Conservation (phyloP, 2,888 invertebrate species). For the Anodontia alba region DNA sequence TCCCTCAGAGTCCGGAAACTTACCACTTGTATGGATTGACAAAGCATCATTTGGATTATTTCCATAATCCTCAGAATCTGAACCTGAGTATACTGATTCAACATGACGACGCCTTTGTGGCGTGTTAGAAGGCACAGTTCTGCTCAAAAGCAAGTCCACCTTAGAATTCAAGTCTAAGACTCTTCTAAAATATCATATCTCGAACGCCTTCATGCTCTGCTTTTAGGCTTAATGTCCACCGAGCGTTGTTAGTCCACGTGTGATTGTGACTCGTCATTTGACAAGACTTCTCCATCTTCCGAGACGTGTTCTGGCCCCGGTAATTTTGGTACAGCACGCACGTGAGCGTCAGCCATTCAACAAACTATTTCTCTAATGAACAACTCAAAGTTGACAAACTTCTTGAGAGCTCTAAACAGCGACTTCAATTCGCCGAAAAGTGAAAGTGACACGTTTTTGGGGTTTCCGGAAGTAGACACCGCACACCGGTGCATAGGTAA, state of each 20-base stretch:
- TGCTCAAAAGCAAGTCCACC: too few species aligned
- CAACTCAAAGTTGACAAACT: not conserved
- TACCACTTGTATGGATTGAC: conserved; percentile 22
- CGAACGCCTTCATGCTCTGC: not conserved
- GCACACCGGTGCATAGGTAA: too few species aligned
- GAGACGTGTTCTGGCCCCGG: too few species aligned
- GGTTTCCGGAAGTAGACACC: too few species aligned
- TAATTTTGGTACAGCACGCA: not conserved
- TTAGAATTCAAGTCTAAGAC: not conserved
- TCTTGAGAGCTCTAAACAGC: not conserved
- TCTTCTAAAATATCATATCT: not conserved
- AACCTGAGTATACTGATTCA: not conserved
- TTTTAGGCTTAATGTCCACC: not conserved
- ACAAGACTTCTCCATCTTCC: not conserved
- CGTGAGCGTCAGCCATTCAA: not conserved
- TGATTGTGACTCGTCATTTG: too few species aligned
- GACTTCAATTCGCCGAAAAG: conserved; percentile 3
- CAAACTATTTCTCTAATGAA: not conserved
- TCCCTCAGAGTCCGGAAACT: too few species aligned
- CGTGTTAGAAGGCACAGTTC: not conserved
- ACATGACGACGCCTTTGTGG: not conserved
- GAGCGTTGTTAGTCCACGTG: too few species aligned
- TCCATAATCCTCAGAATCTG: not conserved
- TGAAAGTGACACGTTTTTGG: too few species aligned
- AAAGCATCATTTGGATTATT: not conserved